These are phyloP conservation scores for Pipistrellus nathusii DNA, from an alignment of 2,797 vertebrate genomes.

Conservation along the genomic window DNA sequence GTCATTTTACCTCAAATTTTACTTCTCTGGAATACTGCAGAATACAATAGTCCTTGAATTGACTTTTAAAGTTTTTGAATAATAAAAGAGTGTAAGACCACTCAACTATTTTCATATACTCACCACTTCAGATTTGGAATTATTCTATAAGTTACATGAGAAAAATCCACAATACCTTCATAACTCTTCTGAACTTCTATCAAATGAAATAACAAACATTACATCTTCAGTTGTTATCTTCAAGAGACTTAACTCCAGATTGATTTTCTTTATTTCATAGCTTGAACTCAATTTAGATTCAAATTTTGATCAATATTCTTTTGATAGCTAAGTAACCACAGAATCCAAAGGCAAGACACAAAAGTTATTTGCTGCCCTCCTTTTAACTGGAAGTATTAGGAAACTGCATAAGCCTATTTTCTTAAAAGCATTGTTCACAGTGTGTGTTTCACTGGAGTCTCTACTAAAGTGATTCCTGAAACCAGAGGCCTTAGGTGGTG, in stretches of 20 bases:
- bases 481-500: not conserved
- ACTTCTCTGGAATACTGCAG: not conserved
- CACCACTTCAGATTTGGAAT: not conserved
- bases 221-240: not conserved
- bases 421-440: not conserved
- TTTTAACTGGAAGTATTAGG: not conserved
- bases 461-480: not conserved
- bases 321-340: not conserved
- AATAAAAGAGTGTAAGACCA: not conserved
- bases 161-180: not conserved
- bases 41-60: not conserved
- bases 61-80: not conserved
- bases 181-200: not conserved
- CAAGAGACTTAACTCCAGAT: not conserved
- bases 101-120: not conserved
- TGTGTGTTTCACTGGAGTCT: not conserved
- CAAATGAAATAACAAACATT: not conserved
- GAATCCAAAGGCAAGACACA: not conserved
- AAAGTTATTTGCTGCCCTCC: not conserved
- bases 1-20: not conserved
- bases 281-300: slow-evolving; percentile 9
- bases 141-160: not conserved
- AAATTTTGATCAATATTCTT: slow-evolving; percentile 18
- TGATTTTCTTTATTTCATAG: slow-evolving; percentile 2
- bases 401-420: not conserved